Evolutionary conservation across 2,113 vertebrate genomes (phyloP).

Genomic region (Eolophus roseicapilla): DNA sequence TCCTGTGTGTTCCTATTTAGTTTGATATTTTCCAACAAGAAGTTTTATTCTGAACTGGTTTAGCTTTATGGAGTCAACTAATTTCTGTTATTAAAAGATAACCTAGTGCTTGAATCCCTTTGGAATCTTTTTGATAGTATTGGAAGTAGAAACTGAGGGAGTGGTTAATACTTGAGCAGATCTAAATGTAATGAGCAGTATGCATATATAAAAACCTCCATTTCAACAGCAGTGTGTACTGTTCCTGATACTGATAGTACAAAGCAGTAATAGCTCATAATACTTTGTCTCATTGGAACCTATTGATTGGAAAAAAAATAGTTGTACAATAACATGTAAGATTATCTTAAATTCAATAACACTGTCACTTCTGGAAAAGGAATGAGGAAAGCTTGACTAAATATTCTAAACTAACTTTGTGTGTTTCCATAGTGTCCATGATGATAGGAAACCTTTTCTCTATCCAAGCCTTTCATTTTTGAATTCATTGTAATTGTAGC

Average conservation of each 20-base stretch:
- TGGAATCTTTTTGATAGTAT: background rate
- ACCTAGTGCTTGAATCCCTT: background rate
- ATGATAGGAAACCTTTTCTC: background rate
- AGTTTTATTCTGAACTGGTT: background rate
- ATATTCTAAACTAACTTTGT: background rate
- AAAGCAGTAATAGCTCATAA: background rate
- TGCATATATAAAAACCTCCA: background rate
- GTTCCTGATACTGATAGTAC: background rate
- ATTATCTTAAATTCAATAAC: background rate
- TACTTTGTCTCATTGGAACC: background rate
- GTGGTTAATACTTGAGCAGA: background rate
- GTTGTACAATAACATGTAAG: background rate
- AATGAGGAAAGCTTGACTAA: background rate
- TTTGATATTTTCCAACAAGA: background rate
- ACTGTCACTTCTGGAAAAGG: background rate
- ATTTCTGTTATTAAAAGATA: background rate
- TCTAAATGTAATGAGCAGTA: background rate
- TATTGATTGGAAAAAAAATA: background rate
- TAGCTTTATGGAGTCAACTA: background rate
- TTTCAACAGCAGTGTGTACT: background rate
- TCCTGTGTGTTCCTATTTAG: background rate
- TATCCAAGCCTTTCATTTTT: background rate
- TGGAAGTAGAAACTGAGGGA: background rate
- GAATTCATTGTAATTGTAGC: background rate
- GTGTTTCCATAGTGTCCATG: background rate